Evolutionary conservation across 2,113 vertebrate genomes (phyloP), one percentile per base, ranked within the genome.

Genomic region (Corydoras maculifer): DNA sequence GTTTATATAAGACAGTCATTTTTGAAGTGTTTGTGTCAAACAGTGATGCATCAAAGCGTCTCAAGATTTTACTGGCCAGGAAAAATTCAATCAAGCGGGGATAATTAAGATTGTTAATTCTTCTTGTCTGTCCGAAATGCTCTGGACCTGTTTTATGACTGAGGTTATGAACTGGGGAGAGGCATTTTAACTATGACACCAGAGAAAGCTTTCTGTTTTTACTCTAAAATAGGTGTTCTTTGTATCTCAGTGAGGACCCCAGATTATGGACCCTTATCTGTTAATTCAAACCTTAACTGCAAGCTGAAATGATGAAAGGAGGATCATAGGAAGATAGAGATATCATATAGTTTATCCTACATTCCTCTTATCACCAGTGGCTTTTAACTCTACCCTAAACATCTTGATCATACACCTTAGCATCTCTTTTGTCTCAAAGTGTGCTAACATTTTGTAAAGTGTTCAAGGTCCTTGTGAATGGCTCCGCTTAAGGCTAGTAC

Each of bases 391-490:
- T 43, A 43, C 35, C 35, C 35, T 43, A 68, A 58, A 57, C 30
- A 55, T 63, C 15, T 3, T 35, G 60, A n/a, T 71, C 43, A 14
- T 58, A 32, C 68, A 18, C 31, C 51, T 51, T 58, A 65, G 62
- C 31, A 49, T 65, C 55, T 72, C 18, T 43, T 72, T 65, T 65
- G 64, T 61, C 57, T 14, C 66, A 55, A 18, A 4, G 43, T 25
- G 54, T 29, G 49, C 49, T 60, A 43, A 60, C 57, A 67, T 25
- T 66, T 59, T 60, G 60, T 53, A 71, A 80, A 64, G 77, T 80
- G 74, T 74, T 69, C 49, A 63, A 77, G 76, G 76, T 78, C 29
- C 69, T 62, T 55, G 65, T 65, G 73, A 62, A 78, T 78, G 74
- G 9, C 54, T 78, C 58, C 60, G 11, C 77, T 79, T 54, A 75